Base-by-base conservation (phyloP, 2,113 vertebrate genomes). In the Tautogolabrus adspersus region DNA sequence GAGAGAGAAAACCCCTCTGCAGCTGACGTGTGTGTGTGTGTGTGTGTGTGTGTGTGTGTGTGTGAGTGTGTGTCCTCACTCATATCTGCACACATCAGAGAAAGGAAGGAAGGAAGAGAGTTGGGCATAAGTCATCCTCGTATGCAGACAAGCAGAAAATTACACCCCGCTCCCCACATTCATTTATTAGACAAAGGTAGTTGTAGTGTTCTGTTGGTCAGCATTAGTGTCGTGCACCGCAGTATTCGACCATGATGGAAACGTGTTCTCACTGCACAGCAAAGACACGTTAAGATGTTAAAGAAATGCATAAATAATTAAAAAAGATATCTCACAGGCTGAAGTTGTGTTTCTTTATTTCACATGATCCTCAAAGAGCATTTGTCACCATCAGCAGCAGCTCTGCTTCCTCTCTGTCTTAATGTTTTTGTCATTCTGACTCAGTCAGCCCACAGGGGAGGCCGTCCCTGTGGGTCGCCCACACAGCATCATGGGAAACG, bases 111-210 rank as follows among this genome's bases (percentile, higher is more conserved):
- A 89, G 86, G 74, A 83, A 87, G 82, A 82, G 79, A 73, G 63
- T 63, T 72, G 79, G 79, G 73, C 77, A 89, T 91, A 93, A 93
- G 91, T 93, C 90, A 93, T 88, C 86, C 91, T 91, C 65, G 75
- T 84, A 93, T 90, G 91, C 93, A 94, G 94, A 95, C 94, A 94
- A 88, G 94, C 93, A 95, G 94, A 94, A 94, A 94, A 95, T 94
- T 92, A 92, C 90, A 91, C 82, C 70, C 88, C 61, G 88, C 75
- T 80, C 83, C 83, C 81, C 82, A 34, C 83, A 87, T 92, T 87
- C 89, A 79, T 90, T 92, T 89, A 86, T 88, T 77, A 91, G 90
- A 92, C 88, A 73, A 83, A 77, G 70, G 77, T 89, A 87, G 88
- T 90, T 89, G 3, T 1, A 89, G 83, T 10, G 64, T 90, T 89